Percentiles rank a stretch among this genome's conserved stretches.
Conservation (phyloP, 2,888 invertebrate species). For the Cheilosia urbana region DNA sequence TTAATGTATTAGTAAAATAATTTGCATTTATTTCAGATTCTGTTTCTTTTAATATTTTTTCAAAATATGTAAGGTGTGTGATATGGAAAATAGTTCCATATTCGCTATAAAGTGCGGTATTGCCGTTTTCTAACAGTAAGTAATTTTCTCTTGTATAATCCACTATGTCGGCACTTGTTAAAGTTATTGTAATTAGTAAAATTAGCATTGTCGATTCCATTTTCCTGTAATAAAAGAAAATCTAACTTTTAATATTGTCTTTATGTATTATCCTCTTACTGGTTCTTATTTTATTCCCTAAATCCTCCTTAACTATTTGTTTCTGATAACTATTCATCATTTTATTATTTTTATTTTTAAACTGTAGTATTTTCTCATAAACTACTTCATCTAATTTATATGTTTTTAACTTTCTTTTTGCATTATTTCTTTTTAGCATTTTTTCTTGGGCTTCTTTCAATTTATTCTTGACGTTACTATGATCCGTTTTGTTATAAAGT, state of each 20-base stretch:
- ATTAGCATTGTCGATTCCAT: not conserved
- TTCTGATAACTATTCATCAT: no score
- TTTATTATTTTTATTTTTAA: no score
- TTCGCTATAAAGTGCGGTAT: constrained; percentile 21
- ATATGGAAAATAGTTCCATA: constrained; percentile 39
- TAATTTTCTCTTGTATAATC: constrained; percentile 49
- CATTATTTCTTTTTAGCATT: no score
- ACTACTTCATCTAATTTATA: no score
- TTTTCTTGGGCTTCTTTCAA: no score
- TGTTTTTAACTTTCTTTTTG: no score
- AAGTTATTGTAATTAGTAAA: not conserved
- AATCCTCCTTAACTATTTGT: no score
- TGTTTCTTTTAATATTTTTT: not conserved
- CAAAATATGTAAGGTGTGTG: constrained; percentile 14
- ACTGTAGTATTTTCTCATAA: no score
- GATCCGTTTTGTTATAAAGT: no score
- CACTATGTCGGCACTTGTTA: constrained; percentile 10
- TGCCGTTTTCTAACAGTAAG: constrained; percentile 29
- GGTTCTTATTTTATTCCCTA: no score
- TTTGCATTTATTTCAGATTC: not conserved
- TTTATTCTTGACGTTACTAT: no score
- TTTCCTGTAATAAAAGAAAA: constrained; percentile 16
- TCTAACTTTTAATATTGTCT: constrained; percentile 20
- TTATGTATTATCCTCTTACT: no score
- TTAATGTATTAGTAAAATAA: not conserved